Evolutionary conservation across 2,888 invertebrate species (phyloP).

Genomic region (Drosophila helvetica): DNA sequence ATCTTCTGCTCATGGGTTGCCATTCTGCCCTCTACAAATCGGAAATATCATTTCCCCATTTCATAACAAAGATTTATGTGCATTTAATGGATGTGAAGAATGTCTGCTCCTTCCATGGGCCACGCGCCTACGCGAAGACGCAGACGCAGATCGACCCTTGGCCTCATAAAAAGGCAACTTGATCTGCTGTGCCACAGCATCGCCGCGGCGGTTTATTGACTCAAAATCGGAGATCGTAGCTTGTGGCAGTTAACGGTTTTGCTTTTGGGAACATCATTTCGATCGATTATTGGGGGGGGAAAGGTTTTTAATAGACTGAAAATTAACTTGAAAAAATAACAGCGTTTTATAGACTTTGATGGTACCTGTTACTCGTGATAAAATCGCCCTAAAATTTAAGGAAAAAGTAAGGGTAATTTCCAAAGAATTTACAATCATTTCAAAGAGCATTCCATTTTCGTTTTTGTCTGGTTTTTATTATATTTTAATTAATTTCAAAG

Average conservation of each 20-base stretch:
- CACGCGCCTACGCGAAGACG: slow-evolving; percentile 48
- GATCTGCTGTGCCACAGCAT: slow-evolving; percentile 32
- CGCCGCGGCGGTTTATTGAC: slow-evolving; percentile 34
- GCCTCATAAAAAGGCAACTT: slow-evolving; percentile 46
- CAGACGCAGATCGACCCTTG: slow-evolving; percentile 32
- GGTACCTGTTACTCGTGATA: neutral
- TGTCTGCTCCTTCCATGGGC: slow-evolving; percentile 9
- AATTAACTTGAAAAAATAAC: neutral
- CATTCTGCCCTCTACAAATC: slow-evolving; percentile 13
- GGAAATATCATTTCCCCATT: slow-evolving; percentile 43
- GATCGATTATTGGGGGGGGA: neutral
- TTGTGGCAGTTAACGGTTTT: slow-evolving; percentile 41
- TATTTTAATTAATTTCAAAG: neutral
- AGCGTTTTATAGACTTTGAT: no score
- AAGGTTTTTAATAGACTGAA: neutral
- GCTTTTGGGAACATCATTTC: slow-evolving; percentile 29
- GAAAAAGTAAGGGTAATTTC: no score
- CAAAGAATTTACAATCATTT: no score
- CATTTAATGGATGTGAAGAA: slow-evolving; percentile 41
- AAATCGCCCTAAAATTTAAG: neutral
- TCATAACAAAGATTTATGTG: slow-evolving; percentile 58
- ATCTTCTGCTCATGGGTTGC: slow-evolving; percentile 17
- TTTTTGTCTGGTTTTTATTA: no score
- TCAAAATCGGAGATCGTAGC: slow-evolving; percentile 11
- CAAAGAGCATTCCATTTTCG: no score